Conservation (phyloP, 2,888 invertebrate genomes). For the Drosophila peninsularis region DNA sequence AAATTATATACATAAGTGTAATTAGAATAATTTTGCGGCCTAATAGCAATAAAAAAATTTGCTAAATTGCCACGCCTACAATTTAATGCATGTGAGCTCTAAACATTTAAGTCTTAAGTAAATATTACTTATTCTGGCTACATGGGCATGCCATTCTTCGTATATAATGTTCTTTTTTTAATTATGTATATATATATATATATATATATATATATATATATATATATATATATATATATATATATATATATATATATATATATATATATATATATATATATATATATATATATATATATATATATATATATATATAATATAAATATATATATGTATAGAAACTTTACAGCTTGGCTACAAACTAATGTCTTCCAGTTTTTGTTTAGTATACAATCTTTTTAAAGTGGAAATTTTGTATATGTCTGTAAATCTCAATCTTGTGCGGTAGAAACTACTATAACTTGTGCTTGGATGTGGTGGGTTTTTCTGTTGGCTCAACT, state of each 20-base stretch:
- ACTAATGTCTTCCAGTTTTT: slow-evolving; percentile 68
- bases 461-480: slow-evolving; percentile 68
- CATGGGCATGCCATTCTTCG: slow-evolving; percentile 58
- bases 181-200: slow-evolving; percentile 38
- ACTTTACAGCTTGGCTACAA: slow-evolving; percentile 61
- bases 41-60: slow-evolving; percentile 42
- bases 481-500: slow-evolving; percentile 20
- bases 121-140: slow-evolving; percentile 71
- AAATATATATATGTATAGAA: slow-evolving; percentile 43
- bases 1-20: slow-evolving; percentile 59
- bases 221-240: slow-evolving; percentile 23
- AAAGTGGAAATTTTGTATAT: slow-evolving; percentile 39
- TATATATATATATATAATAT: slow-evolving; percentile 28
- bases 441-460: slow-evolving; percentile 71
- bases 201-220: slow-evolving; percentile 34
- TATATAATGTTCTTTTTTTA: slow-evolving; percentile 6
- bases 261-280: slow-evolving; percentile 35
- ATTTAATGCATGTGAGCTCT: slow-evolving; percentile 19
- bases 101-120: slow-evolving; percentile 54
- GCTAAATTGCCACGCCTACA: slow-evolving; percentile 30
- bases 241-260: slow-evolving; percentile 35
- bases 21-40: slow-evolving; percentile 26
- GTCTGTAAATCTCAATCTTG: slow-evolving; percentile 60
- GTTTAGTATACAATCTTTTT: slow-evolving; percentile 8
- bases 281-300: slow-evolving; percentile 38